Evolutionary conservation across 2,888 invertebrate genomes (phyloP).

Genomic region (Xylocampa areola): DNA sequence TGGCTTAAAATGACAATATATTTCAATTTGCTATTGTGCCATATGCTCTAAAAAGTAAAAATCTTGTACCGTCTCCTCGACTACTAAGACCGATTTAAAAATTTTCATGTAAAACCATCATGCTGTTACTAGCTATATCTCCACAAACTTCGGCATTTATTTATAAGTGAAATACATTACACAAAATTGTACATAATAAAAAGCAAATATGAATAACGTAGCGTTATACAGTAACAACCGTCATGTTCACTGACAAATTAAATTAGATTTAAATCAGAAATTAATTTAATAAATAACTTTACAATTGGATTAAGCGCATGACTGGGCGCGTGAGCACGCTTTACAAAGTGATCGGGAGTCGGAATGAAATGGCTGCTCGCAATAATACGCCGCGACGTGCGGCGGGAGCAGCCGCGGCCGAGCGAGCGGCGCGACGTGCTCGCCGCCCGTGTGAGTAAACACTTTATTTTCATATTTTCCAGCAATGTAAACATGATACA

Average conservation of each 20-base stretch:
- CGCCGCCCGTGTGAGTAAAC: not conserved
- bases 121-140: too few relatives aligned
- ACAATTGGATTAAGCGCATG: slow-evolving; percentile 4
- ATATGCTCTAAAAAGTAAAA: too few relatives aligned
- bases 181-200: not conserved
- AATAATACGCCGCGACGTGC: not conserved
- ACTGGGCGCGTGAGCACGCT: slow-evolving; percentile 2
- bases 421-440: not conserved
- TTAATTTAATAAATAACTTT: slow-evolving; percentile 2
- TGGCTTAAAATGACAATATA: too few relatives aligned
- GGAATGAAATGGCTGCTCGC: not conserved
- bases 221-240: not conserved
- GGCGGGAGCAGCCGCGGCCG: not conserved
- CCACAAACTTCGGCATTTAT: too few relatives aligned
- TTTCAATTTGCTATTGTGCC: too few relatives aligned
- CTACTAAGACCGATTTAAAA: too few relatives aligned
- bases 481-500: not conserved
- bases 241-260: not conserved
- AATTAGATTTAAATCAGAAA: not conserved
- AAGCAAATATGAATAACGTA: not conserved
- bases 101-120: too few relatives aligned
- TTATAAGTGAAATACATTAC: too few relatives aligned
- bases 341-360: slow-evolving; percentile 4
- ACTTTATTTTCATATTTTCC: not conserved
- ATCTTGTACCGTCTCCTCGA: too few relatives aligned